Evolutionary conservation across 2,888 invertebrate species (phyloP).

Genomic region (Saturnia japonica): DNA sequence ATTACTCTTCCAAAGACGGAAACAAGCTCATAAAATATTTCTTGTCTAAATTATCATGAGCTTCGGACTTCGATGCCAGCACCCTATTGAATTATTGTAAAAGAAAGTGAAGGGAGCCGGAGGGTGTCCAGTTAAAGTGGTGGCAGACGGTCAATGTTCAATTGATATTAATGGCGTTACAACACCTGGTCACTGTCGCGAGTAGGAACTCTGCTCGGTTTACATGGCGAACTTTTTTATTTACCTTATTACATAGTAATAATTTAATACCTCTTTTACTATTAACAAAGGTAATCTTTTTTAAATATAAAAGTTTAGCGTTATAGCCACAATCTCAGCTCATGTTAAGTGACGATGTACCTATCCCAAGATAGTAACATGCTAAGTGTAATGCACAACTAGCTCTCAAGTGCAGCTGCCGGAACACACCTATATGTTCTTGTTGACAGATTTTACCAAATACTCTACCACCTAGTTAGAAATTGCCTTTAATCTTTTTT

Average conservation of each 20-base stretch:
- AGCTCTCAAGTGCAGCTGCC: too few relatives aligned
- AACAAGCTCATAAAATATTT: constrained; percentile 75
- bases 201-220: constrained; percentile 47
- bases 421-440: too few relatives aligned
- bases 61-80: constrained; percentile 31
- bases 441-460: too few relatives aligned
- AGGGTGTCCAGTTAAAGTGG: constrained; percentile 47
- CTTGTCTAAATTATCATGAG: constrained; percentile 46
- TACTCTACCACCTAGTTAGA: too few relatives aligned
- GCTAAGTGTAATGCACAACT: too few relatives aligned
- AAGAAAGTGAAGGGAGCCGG: constrained; percentile 36
- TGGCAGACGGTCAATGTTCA: constrained; percentile 71
- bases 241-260: not conserved
- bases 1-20: constrained; percentile 65
- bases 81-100: constrained; percentile 25
- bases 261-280: too few relatives aligned
- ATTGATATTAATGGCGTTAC: constrained; percentile 77
- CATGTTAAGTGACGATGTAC: too few relatives aligned
- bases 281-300: too few relatives aligned
- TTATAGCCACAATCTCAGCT: not conserved
- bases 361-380: too few relatives aligned
- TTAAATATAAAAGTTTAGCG: too few relatives aligned
- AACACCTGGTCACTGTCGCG: constrained; percentile 72
- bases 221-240: constrained; percentile 47
- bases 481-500: too few relatives aligned